A percentile compares a stretch with the other conserved stretches of the same genome.
These are phyloP conservation scores for Drosophila mojavensis DNA, from an alignment of 1,140 invertebrate species.

Conservation along the genomic window DNA sequence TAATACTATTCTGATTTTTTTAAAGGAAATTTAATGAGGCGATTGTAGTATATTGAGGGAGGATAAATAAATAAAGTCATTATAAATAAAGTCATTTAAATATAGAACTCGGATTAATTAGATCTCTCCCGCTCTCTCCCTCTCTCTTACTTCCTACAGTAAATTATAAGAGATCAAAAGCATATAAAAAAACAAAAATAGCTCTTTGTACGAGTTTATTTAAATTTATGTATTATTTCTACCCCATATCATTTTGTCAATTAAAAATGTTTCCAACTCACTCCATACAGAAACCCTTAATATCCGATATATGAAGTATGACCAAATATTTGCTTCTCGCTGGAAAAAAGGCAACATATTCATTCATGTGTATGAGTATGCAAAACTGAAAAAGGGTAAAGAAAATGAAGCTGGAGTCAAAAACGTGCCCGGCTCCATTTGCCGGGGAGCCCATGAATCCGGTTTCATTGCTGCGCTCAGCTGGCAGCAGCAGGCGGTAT, in stretches of 20 bases:
- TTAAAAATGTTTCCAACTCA: no score
- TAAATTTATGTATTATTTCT: no score
- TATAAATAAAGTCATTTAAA: no score
- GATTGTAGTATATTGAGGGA: no score
- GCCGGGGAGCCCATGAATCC: not conserved
- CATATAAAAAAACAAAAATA: not conserved
- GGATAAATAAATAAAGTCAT: no score
- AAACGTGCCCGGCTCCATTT: constrained; percentile 28
- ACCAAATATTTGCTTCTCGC: not conserved
- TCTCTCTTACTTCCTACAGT: no score
- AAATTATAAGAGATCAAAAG: no score
- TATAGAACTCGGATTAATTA: no score
- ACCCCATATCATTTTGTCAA: no score
- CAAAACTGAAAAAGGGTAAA: constrained; percentile 9
- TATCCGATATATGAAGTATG: not conserved
- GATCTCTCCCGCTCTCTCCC: no score
- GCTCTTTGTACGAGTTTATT: not conserved
- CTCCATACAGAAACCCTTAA: not conserved
- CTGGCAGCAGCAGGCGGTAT: constrained; percentile 22
- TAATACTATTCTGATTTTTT: no score
- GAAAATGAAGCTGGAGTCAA: constrained; percentile 19
- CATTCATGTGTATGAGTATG: not conserved
- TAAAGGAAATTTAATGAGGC: no score
- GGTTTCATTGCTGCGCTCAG: constrained; percentile 23
- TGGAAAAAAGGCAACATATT: not conserved